A percentile compares a stretch with the other conserved stretches of the same genome.
Evolutionary conservation across 2,888 invertebrate genomes (phyloP).

Genomic region (Drosophila stalkeri): DNA sequence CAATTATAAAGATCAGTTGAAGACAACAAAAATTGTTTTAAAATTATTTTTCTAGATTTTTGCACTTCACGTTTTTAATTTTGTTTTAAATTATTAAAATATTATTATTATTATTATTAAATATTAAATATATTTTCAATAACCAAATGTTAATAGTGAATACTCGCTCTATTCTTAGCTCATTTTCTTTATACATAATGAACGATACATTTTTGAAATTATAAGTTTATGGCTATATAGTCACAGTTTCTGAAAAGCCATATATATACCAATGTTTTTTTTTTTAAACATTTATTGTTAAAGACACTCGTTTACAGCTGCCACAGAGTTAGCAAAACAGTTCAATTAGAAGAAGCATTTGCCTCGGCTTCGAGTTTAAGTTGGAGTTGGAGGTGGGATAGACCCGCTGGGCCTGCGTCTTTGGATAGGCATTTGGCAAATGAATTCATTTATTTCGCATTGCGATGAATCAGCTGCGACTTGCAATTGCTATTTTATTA

Average conservation of each 20-base stretch:
- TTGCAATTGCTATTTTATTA: constrained; percentile 40
- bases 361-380: neutral
- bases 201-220: too few relatives aligned
- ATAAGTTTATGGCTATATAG: neutral
- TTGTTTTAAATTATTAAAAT: too few relatives aligned
- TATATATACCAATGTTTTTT: neutral
- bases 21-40: too few relatives aligned
- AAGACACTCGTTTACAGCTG: constrained; percentile 69
- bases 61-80: too few relatives aligned
- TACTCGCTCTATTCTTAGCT: neutral
- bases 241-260: neutral
- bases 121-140: too few relatives aligned
- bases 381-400: neutral
- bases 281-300: constrained; percentile 50
- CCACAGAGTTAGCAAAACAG: constrained; percentile 58
- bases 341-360: constrained; percentile 62
- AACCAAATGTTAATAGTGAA: too few relatives aligned
- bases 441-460: constrained; percentile 72
- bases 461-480: constrained; percentile 73
- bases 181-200: neutral
- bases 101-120: too few relatives aligned
- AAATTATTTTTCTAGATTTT: too few relatives aligned
- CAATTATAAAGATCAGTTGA: neutral
- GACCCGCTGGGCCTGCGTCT: constrained; percentile 43
- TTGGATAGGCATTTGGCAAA: constrained; percentile 63